These are phyloP conservation scores for Crocidura indochinensis DNA, from an alignment of 2,797 vertebrate genomes.

Conservation along the genomic window DNA sequence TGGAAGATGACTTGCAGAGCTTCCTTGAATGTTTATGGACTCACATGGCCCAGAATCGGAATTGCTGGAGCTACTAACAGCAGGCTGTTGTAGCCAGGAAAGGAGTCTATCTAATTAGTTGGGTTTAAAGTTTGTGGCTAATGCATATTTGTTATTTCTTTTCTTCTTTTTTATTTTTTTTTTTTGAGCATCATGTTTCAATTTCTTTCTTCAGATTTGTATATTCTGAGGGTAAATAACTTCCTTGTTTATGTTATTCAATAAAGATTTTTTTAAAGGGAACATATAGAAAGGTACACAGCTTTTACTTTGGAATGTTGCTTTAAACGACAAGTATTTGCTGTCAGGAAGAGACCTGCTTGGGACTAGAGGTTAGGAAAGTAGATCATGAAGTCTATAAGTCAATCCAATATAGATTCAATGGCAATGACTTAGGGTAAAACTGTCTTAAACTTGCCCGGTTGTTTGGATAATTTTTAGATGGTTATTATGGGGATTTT, in stretches of 20 bases:
- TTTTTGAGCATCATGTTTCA: constrained; percentile 78
- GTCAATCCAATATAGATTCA: constrained; percentile 55
- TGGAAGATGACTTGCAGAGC: constrained; percentile 3
- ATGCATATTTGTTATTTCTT: constrained; percentile 78
- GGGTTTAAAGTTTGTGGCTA: constrained; percentile 77
- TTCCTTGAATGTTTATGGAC: constrained; percentile 65
- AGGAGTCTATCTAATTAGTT: constrained; percentile 68
- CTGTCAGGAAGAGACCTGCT: constrained; percentile 51
- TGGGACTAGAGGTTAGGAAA: constrained; percentile 34
- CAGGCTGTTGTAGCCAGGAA: constrained; percentile 42
- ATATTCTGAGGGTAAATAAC: constrained; percentile 76
- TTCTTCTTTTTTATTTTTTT: constrained; percentile 9
- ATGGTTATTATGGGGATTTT: constrained; percentile 68
- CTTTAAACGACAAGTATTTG: constrained; percentile 51
- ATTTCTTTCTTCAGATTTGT: constrained; percentile 78
- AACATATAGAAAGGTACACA: constrained; percentile 67
- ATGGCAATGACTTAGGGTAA: constrained; percentile 54
- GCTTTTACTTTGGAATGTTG: constrained; percentile 61
- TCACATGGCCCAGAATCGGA: constrained; percentile 20
- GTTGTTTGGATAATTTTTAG: constrained; percentile 35
- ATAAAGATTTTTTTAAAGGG: constrained; percentile 73
- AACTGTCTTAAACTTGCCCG: constrained; percentile 62
- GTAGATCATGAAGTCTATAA: constrained; percentile 51
- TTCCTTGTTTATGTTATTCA: constrained; percentile 78
- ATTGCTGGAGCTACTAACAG: constrained; percentile 42